These are phyloP conservation scores for Acrobasis consociella DNA, from an alignment of 2,888 invertebrate genomes.

Conservation along the genomic window DNA sequence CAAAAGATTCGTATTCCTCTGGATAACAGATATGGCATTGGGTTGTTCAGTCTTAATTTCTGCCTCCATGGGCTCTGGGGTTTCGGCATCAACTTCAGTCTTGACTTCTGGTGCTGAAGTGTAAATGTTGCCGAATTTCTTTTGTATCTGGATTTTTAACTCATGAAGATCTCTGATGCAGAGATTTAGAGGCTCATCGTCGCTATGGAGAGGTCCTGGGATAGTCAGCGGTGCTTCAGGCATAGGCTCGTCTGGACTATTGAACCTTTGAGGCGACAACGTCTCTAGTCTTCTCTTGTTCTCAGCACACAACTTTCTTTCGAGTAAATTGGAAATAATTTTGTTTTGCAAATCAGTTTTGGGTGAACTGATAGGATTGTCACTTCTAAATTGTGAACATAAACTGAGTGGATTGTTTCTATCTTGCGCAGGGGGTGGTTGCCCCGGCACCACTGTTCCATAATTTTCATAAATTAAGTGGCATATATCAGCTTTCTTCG, in stretches of 20 bases:
- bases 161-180: slow-evolving; percentile 90
- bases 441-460: slow-evolving; percentile 92
- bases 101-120: slow-evolving; percentile 82
- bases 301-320: slow-evolving; percentile 87
- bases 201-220: slow-evolving; percentile 59
- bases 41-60: slow-evolving; percentile 71
- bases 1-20: slow-evolving; percentile 65
- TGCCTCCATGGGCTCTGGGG: slow-evolving; percentile 57
- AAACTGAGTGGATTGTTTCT: slow-evolving; percentile 55
- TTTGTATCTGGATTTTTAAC: slow-evolving; percentile 84
- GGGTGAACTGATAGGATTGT: slow-evolving; percentile 56
- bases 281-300: slow-evolving; percentile 74
- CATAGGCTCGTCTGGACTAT: slow-evolving; percentile 64
- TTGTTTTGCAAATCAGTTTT: slow-evolving; percentile 86
- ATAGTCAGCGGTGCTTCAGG: slow-evolving; percentile 62
- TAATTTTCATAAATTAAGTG: slow-evolving; percentile 96
- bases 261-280: slow-evolving; percentile 57
- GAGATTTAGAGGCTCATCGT: slow-evolving; percentile 91
- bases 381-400: slow-evolving; percentile 53
- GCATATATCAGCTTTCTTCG: slow-evolving; percentile 96
- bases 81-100: slow-evolving; percentile 81
- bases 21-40: slow-evolving; percentile 75
- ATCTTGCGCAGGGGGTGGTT: slow-evolving; percentile 81
- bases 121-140: slow-evolving; percentile 85
- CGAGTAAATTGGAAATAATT: slow-evolving; percentile 86